Base-by-base conservation (phyloP, 2,888 invertebrate genomes). In the Calliopum simillimum region DNA sequence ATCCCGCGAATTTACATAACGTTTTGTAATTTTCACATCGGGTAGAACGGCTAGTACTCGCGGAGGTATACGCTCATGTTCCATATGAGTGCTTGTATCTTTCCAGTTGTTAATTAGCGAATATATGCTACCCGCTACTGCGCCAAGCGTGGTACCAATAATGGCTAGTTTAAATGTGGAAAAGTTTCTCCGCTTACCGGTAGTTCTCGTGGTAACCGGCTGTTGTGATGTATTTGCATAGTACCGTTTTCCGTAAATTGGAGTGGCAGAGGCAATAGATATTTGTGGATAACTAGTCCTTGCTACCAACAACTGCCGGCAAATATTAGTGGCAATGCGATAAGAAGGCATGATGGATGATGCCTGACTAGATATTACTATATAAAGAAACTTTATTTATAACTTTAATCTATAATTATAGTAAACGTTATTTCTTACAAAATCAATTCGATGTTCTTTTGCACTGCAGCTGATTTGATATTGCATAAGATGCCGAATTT, bases 1-100 rank as follows among this genome's bases (percentile, higher is more conserved):
- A 81, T 95, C 94, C 4, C 88, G 86, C 0, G 91, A 89, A 81
- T 89, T 91, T 13, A 89, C 77, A 67, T 93, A 87, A 91, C 94
- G 87, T 72, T 88, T 89, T 12, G 90, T 89, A 14, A 89, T 86
- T 71, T 82, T 84, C 74, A 89, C 84, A 61, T 87, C 81, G 1
- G 90, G 90, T 21, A 88, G 79, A 69, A 87, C 82, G 21, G 85
- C 85, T 4, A 90, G 73, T 68, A 89, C 68, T 41, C 75, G 71
- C 1, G 84, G 82, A 4, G 79, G 74, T 3, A 79, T 80, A 6
- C 81, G 78, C 65, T 84, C 81, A 64, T 85, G 79, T 84, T 88
- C 80, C 86, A 87, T 79, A 79, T 87, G 82, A 3, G 82, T 75
- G 43, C 72, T 76, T 11, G 76, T 76, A 53, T 82, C 82, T 13